These are phyloP conservation scores for Acromyrmex echinatior DNA, from an alignment of 1,140 invertebrate species.

Conservation along the genomic window DNA sequence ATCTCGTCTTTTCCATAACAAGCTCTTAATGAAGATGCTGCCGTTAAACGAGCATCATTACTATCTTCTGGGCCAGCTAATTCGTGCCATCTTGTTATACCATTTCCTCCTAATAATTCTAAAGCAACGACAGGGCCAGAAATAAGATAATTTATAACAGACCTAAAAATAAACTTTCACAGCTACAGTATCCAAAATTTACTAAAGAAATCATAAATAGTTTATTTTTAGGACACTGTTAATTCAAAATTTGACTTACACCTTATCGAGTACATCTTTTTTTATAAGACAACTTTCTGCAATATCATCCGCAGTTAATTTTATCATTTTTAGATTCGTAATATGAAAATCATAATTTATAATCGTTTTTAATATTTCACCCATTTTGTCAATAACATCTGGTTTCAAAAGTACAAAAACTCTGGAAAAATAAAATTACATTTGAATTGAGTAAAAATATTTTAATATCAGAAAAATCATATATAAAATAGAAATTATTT, in stretches of 20 bases:
- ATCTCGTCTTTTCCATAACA: conserved; percentile 91
- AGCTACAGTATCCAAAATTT: conserved; percentile 22
- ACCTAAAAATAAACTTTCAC: conserved; percentile 78
- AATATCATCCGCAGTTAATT: conserved; percentile 89
- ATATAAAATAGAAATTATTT: background rate
- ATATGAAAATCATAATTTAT: conserved; percentile 90
- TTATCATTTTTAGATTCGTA: conserved; percentile 91
- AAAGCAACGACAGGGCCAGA: conserved; percentile 91
- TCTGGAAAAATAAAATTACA: conserved; percentile 85
- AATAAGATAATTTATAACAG: conserved; percentile 89
- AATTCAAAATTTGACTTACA: conserved; percentile 85
- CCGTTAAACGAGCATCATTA: conserved; percentile 87
- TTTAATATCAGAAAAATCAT: background rate
- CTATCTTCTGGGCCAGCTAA: conserved; percentile 91
- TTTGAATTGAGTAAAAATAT: conserved; percentile 36
- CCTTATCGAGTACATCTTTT: conserved; percentile 87
- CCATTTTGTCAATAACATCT: conserved; percentile 89
- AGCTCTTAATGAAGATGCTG: conserved; percentile 90
- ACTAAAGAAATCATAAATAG: background rate
- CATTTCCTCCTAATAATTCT: conserved; percentile 92
- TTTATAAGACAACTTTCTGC: conserved; percentile 88
- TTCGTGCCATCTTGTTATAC: conserved; percentile 88
- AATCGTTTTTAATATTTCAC: conserved; percentile 91
- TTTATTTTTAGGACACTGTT: conserved; percentile 17
- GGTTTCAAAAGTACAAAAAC: conserved; percentile 93